Conservation (phyloP, 2,113 vertebrate genomes). For the Himantopus leucocephalus region DNA sequence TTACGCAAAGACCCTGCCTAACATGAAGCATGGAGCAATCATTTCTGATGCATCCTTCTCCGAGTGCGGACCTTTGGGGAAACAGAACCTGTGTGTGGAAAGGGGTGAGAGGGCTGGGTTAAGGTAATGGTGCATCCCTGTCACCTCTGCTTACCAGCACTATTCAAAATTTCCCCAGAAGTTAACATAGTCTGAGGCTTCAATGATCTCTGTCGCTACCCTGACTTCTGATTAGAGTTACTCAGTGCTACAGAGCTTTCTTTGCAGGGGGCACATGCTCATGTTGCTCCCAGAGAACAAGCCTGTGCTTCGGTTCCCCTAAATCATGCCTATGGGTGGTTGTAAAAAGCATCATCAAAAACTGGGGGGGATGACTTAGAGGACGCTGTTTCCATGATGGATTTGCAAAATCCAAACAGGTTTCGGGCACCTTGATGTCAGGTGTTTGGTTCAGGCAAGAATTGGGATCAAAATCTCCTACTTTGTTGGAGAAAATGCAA, state of each 20-base stretch:
- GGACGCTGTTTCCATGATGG: background rate
- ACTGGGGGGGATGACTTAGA: background rate
- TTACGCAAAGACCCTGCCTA: background rate
- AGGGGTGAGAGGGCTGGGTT: background rate
- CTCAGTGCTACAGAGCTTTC: background rate
- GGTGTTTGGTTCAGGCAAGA: background rate
- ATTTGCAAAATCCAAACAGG: background rate
- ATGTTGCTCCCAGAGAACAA: background rate
- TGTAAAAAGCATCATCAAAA: background rate
- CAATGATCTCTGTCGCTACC: background rate
- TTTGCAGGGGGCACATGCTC: background rate
- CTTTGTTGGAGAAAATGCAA: background rate
- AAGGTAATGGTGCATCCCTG: background rate
- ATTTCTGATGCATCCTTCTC: background rate
- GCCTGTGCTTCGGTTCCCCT: background rate
- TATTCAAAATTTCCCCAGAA: background rate
- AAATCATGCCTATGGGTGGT: background rate
- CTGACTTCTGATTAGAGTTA: background rate
- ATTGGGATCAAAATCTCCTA: background rate
- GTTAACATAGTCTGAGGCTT: background rate
- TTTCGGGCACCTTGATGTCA: background rate
- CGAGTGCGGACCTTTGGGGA: accelerated
- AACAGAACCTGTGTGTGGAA: background rate
- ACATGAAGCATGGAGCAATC: background rate
- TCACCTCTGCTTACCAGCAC: background rate